phyloP scores from a whole-genome alignment of 2,888 invertebrate species.

The Caprella mutica region DNA sequence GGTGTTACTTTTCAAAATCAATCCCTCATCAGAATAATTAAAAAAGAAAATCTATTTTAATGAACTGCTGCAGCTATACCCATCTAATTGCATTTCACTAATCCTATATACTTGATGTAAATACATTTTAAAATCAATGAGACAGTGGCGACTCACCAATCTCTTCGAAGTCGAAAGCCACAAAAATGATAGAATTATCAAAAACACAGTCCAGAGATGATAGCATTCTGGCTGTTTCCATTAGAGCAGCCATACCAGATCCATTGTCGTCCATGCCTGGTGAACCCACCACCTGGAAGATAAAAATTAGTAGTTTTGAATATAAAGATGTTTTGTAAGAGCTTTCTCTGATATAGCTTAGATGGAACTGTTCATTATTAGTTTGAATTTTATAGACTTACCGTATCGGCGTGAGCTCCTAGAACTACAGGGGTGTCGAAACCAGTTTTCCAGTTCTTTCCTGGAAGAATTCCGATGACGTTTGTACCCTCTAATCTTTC shows the following conservation, averaged over 20 bases:
- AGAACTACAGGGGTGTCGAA: conserved; percentile 39
- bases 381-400: conserved; percentile 19
- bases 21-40: too few relatives aligned
- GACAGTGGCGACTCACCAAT: too few relatives aligned
- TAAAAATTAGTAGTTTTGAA: too few relatives aligned
- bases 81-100: too few relatives aligned
- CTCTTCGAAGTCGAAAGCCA: conserved; percentile 41
- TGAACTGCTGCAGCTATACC: too few relatives aligned
- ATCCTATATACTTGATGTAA: too few relatives aligned
- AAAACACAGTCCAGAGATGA: conserved; percentile 36
- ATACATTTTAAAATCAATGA: too few relatives aligned
- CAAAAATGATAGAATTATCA: conserved; percentile 39
- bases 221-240: conserved; percentile 39
- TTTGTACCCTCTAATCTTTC: conserved; percentile 34
- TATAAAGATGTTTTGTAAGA: too few relatives aligned
- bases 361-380: conserved; percentile 37
- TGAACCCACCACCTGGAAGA: conserved; percentile 29
- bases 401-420: conserved; percentile 41
- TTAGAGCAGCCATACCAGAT: conserved; percentile 39
- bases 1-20: too few relatives aligned
- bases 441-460: conserved; percentile 38
- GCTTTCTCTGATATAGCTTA: too few relatives aligned
- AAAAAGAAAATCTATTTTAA: too few relatives aligned
- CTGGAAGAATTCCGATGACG: conserved; percentile 39
- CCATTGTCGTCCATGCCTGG: conserved; percentile 40